Percentiles rank a stretch among this genome's conserved stretches.
Evolutionary conservation across 2,113 vertebrate species (phyloP).

Genomic region (Salvelinus sp.): DNA sequence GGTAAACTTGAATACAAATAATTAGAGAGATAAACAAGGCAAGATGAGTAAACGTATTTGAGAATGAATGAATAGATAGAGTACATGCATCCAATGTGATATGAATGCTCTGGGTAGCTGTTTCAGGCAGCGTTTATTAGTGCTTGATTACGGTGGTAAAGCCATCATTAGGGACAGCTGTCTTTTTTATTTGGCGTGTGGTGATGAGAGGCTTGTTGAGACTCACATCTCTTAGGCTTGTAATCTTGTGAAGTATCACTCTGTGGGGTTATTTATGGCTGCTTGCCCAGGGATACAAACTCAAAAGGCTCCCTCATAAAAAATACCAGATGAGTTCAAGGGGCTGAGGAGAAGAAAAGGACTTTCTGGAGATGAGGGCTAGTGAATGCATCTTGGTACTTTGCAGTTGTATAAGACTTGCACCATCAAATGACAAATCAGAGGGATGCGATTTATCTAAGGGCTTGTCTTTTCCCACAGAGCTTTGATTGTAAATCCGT

Average conservation of each 20-base stretch:
- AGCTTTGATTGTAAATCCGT: background rate
- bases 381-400: background rate
- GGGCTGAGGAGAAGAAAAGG: conserved; percentile 25
- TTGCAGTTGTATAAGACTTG: background rate
- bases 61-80: conserved; percentile 1
- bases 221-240: conserved; percentile 15
- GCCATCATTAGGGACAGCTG: conserved; percentile 36
- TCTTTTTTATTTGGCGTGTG: conserved; percentile 25
- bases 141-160: conserved; percentile 38
- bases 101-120: conserved; percentile 14
- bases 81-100: conserved; percentile 22
- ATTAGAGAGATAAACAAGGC: conserved; percentile 1
- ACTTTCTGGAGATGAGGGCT: conserved; percentile 15
- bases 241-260: conserved; percentile 11
- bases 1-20: background rate
- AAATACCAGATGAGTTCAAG: conserved; percentile 19
- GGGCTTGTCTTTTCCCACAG: background rate
- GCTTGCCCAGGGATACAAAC: conserved; percentile 26
- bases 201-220: conserved; percentile 26
- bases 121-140: conserved; percentile 17
- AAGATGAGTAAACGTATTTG: background rate
- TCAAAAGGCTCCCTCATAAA: conserved; percentile 20
- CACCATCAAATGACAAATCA: conserved; percentile 1
- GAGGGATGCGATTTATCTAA: background rate
- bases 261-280: conserved; percentile 8